These are phyloP conservation scores for Achatina immaculata DNA, from an alignment of 1,140 invertebrate species.

Conservation along the genomic window DNA sequence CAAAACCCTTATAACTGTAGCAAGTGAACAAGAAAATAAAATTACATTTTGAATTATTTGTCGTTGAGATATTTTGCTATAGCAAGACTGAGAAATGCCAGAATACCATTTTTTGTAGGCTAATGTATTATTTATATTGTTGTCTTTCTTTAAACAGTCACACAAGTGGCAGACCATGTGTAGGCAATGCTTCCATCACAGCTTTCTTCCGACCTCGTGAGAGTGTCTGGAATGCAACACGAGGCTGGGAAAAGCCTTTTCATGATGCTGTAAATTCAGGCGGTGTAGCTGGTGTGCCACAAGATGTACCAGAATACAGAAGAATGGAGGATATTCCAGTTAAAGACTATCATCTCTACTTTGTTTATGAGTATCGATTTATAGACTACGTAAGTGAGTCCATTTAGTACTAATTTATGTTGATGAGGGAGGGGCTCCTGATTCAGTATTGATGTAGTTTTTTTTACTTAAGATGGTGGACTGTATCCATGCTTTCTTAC, in stretches of 20 bases:
- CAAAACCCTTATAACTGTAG: too few species aligned
- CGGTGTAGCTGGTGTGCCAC: not conserved
- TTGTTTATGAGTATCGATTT: slow-evolving; percentile 44
- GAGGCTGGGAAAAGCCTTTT: slow-evolving; percentile 42
- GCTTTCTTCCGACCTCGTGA: slow-evolving; percentile 73
- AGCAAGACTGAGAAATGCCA: too few species aligned
- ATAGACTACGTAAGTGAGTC: slow-evolving; percentile 50
- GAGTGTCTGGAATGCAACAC: slow-evolving; percentile 39
- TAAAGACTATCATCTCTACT: slow-evolving; percentile 42
- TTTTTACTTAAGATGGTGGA: too few species aligned
- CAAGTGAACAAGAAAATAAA: too few species aligned
- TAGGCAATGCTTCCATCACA: slow-evolving; percentile 87
- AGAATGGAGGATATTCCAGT: slow-evolving; percentile 34
- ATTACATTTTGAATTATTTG: too few species aligned
- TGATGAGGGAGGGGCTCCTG: too few species aligned
- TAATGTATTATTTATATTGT: too few species aligned
- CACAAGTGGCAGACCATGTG: slow-evolving; percentile 70
- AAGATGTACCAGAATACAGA: slow-evolving; percentile 31
- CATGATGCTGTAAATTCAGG: not conserved
- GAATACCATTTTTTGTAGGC: too few species aligned
- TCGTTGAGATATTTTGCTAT: too few species aligned
- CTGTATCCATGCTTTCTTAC: too few species aligned
- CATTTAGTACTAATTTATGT: slow-evolving; percentile 23
- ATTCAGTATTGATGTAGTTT: too few species aligned
- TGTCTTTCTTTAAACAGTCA: too few species aligned